Percentiles rank a stretch among this genome's conserved stretches.
phyloP scores from a whole-genome alignment of 2,113 vertebrate genomes.

The Hydrolagus affinis region DNA sequence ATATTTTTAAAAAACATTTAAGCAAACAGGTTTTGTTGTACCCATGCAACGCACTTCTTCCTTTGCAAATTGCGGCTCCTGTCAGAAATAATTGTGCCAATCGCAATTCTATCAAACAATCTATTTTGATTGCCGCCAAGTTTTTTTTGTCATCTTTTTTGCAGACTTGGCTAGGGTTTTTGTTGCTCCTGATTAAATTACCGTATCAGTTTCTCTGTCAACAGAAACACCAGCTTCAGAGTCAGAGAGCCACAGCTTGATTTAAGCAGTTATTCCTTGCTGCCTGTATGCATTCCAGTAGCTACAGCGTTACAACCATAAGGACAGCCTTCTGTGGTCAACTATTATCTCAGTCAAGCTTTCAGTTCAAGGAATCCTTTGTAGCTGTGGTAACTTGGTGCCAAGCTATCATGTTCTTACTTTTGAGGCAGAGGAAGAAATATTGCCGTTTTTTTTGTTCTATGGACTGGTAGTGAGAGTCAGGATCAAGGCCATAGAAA shows the following conservation, averaged over 20 bases:
- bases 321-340: neutral
- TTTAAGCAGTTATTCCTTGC: neutral
- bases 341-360: neutral
- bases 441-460: conserved; percentile 17
- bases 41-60: neutral
- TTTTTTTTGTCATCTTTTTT: neutral
- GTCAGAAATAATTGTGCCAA: conserved; percentile 16
- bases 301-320: neutral
- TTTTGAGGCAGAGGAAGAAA: neutral
- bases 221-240: neutral
- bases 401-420: neutral
- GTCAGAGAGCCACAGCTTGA: neutral
- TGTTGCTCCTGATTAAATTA: neutral
- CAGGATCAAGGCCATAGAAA: neutral
- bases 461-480: neutral
- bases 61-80: neutral
- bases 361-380: neutral
- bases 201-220: neutral
- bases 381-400: conserved; percentile 2
- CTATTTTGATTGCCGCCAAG: neutral
- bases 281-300: neutral
- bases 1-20: neutral
- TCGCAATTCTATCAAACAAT: neutral
- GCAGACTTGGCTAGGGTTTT: neutral
- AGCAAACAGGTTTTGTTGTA: neutral